These are phyloP conservation scores for Syngnathus rostellatus DNA, from an alignment of 2,797 vertebrate species.

Conservation along the genomic window DNA sequence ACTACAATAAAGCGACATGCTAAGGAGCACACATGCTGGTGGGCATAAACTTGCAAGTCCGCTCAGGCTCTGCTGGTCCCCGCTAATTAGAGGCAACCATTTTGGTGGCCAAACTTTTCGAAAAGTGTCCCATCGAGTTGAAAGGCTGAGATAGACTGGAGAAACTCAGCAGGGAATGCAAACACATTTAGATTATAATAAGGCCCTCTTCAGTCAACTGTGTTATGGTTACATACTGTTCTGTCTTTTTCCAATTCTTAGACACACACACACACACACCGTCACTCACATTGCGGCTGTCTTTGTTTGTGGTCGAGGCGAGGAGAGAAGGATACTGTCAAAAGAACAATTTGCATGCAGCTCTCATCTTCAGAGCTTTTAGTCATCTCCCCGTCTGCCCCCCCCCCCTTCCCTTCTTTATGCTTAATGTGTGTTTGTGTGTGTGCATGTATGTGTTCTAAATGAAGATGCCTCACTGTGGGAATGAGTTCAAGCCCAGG, in stretches of 20 bases:
- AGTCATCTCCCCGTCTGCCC: slow-evolving; percentile 56
- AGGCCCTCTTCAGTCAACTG: slow-evolving; percentile 59
- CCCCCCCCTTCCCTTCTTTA: too few species aligned
- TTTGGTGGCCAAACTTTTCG: slow-evolving; percentile 60
- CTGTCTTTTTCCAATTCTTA: slow-evolving; percentile 31
- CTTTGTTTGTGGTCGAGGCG: slow-evolving; percentile 50
- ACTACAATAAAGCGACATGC: slow-evolving; percentile 56
- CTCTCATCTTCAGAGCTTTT: slow-evolving; percentile 67
- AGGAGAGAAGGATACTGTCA: slow-evolving; percentile 61
- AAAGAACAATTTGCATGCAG: slow-evolving; percentile 70
- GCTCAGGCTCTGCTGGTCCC: slow-evolving; percentile 61
- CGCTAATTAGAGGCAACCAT: slow-evolving; percentile 67
- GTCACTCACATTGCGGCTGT: slow-evolving; percentile 24
- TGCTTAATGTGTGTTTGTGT: neutral
- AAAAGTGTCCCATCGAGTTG: slow-evolving; percentile 62
- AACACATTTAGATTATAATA: slow-evolving; percentile 67
- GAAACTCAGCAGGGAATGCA: slow-evolving; percentile 60
- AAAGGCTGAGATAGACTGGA: slow-evolving; percentile 65
- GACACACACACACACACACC: slow-evolving; percentile 12
- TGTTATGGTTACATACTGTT: slow-evolving; percentile 52
- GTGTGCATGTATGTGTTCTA: slow-evolving; percentile 7
- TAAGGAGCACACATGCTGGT: slow-evolving; percentile 53
- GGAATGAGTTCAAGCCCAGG: slow-evolving; percentile 7
- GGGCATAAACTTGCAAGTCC: slow-evolving; percentile 59
- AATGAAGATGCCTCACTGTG: slow-evolving; percentile 14